Evolutionary conservation across 2,113 vertebrate genomes (phyloP).

Genomic region (Andinoacara biseriatus): DNA sequence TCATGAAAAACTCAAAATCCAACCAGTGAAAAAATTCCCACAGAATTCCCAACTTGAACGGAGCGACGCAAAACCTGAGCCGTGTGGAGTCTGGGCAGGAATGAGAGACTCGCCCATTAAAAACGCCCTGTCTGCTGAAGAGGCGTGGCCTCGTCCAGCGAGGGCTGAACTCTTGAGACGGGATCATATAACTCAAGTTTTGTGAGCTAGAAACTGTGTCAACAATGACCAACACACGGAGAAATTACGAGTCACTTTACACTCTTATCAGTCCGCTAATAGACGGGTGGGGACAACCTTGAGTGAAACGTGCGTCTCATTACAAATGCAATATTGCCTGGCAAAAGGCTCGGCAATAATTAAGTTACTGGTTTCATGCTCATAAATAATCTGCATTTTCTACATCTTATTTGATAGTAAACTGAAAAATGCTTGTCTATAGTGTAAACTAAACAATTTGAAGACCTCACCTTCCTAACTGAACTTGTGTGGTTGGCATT

Average conservation of each 20-base stretch:
- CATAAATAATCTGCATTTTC: neutral
- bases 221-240: constrained; percentile 46
- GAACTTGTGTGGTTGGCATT: neutral
- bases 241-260: constrained; percentile 27
- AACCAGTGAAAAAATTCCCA: neutral
- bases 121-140: constrained; percentile 45
- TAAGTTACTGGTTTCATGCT: too few relatives aligned
- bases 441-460: neutral
- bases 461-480: neutral
- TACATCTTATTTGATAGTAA: neutral
- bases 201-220: constrained; percentile 65
- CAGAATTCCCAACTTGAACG: constrained; percentile 18
- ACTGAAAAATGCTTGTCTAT: neutral
- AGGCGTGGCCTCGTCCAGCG: constrained; percentile 62
- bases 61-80: constrained; percentile 19
- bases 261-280: constrained; percentile 39
- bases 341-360: neutral
- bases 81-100: constrained; percentile 44
- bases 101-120: constrained; percentile 58
- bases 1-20: constrained; percentile 28
- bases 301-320: neutral
- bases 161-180: constrained; percentile 51
- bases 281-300: neutral
- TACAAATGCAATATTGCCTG: neutral
- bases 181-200: constrained; percentile 60